These are phyloP conservation scores for Hydropotes inermis DNA, from an alignment of 2,113 vertebrate species.

Conservation along the genomic window DNA sequence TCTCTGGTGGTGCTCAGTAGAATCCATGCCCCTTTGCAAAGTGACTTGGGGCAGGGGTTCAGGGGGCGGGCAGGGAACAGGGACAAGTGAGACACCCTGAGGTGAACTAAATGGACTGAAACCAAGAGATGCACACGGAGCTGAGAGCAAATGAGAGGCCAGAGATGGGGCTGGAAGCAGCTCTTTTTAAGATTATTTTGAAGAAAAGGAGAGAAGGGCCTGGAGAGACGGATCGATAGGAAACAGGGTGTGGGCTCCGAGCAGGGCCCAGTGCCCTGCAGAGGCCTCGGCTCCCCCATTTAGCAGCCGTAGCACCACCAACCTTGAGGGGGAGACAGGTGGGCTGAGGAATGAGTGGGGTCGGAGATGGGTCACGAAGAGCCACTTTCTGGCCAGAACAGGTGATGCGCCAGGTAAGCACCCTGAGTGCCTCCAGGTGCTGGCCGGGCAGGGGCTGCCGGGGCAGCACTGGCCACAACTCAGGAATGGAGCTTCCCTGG, in stretches of 20 bases:
- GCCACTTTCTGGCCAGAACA: not conserved
- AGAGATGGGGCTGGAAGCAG: not conserved
- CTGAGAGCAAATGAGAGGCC: not conserved
- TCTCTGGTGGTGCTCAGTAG: not conserved
- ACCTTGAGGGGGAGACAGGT: too few relatives aligned
- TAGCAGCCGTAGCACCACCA: rapidly evolving
- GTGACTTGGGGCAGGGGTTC: not conserved
- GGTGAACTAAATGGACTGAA: not conserved
- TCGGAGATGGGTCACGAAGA: not conserved
- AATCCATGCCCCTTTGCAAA: rapidly evolving
- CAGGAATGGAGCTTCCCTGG: not conserved
- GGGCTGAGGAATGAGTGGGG: not conserved
- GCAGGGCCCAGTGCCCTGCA: not conserved
- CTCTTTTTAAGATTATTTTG: not conserved
- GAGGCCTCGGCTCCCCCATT: not conserved
- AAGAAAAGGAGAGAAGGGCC: not conserved
- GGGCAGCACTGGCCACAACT: not conserved
- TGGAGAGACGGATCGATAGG: not conserved
- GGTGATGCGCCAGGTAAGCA: not conserved
- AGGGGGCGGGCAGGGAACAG: not conserved
- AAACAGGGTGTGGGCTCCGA: not conserved
- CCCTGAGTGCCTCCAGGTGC: not conserved
- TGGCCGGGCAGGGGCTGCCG: not conserved
- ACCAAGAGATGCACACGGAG: not conserved
- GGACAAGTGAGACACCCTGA: not conserved